These are phyloP conservation scores for Pseudococcus jackbeardsleyi DNA, from an alignment of 2,888 invertebrate genomes.

Conservation along the genomic window DNA sequence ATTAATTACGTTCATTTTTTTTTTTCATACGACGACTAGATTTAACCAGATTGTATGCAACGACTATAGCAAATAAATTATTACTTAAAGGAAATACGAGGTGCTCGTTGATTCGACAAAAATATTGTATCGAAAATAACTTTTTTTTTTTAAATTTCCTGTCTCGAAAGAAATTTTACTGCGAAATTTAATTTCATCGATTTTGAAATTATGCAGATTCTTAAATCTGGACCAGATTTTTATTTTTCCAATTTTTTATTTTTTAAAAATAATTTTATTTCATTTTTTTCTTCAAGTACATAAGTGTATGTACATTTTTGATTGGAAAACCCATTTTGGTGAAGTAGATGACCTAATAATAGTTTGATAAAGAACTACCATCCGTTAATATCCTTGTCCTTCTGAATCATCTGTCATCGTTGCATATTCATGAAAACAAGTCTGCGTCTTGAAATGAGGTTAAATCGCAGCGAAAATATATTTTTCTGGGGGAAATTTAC, in stretches of 20 bases:
- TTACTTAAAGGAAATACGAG: not conserved
- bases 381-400: constrained; percentile 24
- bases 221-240: too few species aligned
- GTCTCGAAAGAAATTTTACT: too few species aligned
- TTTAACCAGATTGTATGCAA: constrained; percentile 7
- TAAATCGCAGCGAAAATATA: not conserved
- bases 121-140: too few species aligned
- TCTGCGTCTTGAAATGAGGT: constrained; percentile 9
- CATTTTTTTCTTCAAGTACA: too few species aligned
- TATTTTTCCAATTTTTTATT: too few species aligned
- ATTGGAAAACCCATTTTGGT: not conserved
- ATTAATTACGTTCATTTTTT: not conserved
- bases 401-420: not conserved
- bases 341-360: constrained; percentile 24
- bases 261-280: not conserved
- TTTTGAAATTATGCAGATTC: too few species aligned
- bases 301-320: not conserved
- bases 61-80: not conserved
- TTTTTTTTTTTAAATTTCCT: too few species aligned
- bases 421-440: constrained; percentile 11
- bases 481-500: not conserved
- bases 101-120: not conserved
- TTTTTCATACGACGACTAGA: not conserved
- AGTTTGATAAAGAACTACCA: not conserved
- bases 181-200: too few species aligned